Percentiles rank a stretch among this genome's conserved stretches.
Conservation (phyloP, 2,113 vertebrate species). For the Brachirus orientalis region DNA sequence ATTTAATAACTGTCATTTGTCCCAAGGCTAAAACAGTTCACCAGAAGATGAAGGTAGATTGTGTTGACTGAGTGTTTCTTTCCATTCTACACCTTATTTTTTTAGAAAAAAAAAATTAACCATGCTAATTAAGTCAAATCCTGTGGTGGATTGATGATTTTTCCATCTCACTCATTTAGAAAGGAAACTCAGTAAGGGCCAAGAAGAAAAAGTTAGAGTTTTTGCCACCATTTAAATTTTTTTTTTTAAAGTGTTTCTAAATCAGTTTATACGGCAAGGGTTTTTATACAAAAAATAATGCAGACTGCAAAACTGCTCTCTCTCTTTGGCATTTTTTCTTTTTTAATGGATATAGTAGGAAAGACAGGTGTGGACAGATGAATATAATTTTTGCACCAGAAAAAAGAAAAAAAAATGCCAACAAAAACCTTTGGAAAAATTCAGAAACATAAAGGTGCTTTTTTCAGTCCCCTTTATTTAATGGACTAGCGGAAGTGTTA, state of each 20-base stretch:
- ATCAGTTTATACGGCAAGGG: not conserved
- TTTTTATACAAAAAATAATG: not conserved
- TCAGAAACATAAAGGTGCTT: no score
- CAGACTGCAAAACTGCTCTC: not conserved
- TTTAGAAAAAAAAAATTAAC: not conserved
- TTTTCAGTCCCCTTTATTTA: not conserved
- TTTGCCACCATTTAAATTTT: not conserved
- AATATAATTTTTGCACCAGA: conserved; percentile 5
- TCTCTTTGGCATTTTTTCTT: no score
- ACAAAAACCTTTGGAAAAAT: not conserved
- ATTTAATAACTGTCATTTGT: not conserved
- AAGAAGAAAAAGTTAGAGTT: no score
- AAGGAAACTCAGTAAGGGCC: not conserved
- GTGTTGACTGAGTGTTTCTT: not conserved
- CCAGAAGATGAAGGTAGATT: not conserved
- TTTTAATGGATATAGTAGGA: not conserved
- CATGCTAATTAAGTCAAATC: conserved; percentile 31
- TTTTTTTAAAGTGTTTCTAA: not conserved
- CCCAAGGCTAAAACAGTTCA: not conserved
- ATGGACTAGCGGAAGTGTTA: no score
- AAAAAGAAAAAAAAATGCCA: not conserved
- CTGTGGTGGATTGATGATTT: conserved; percentile 22
- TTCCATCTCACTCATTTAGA: conserved; percentile 20
- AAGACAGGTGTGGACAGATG: no score
- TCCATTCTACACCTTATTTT: not conserved